Conservation (phyloP, 1,140 invertebrate species). For the Drosophila mayri region DNA sequence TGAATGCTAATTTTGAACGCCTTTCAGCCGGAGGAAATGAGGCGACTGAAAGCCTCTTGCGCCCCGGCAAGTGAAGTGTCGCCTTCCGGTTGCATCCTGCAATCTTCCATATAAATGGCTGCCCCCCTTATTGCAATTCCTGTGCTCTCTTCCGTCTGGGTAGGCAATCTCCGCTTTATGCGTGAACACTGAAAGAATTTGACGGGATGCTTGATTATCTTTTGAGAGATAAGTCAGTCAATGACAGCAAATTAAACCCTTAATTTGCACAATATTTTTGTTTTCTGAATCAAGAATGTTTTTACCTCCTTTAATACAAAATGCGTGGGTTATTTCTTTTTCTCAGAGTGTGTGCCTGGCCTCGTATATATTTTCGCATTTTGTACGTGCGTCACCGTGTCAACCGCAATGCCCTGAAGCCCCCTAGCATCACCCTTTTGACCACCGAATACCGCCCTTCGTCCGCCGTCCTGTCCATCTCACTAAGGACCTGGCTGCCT, state of each 20-base stretch:
- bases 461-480: slow-evolving; percentile 2
- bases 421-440: slow-evolving; percentile 8
- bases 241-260: neutral
- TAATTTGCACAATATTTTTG: neutral
- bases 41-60: slow-evolving; percentile 47
- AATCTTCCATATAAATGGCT: slow-evolving; percentile 62
- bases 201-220: neutral
- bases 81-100: slow-evolving; percentile 66
- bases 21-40: slow-evolving; percentile 58
- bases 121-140: neutral
- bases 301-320: neutral
- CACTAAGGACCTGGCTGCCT: slow-evolving; percentile 36
- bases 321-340: neutral
- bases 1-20: slow-evolving; percentile 44
- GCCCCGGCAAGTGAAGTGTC: slow-evolving; percentile 46
- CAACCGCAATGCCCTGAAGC: slow-evolving; percentile 58
- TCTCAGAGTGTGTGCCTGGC: slow-evolving; percentile 35
- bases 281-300: neutral
- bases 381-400: slow-evolving; percentile 76
- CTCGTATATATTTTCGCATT: slow-evolving; percentile 77
- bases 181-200: slow-evolving; percentile 13
- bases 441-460: neutral
- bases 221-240: neutral
- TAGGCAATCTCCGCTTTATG: slow-evolving; percentile 31
- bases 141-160: neutral